phyloP scores from a whole-genome alignment of 2,888 invertebrate genomes.

The Eupithecia subfuscata region DNA sequence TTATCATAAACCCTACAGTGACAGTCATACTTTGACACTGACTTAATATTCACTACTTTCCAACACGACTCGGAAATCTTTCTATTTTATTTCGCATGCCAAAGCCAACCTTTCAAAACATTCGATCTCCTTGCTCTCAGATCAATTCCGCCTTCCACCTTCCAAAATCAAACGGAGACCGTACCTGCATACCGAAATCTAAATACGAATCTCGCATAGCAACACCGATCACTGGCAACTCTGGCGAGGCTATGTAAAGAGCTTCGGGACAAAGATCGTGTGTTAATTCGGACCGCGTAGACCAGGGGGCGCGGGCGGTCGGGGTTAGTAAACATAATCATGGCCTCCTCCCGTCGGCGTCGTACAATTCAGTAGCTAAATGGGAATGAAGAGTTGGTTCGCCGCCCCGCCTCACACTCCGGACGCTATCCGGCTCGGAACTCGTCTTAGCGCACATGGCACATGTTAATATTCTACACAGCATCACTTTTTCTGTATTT shows the following conservation, averaged over 20 bases:
- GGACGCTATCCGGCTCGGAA: slow-evolving; percentile 57
- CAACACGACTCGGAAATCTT: neutral
- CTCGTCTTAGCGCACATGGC: slow-evolving; percentile 69
- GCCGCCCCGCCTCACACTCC: slow-evolving; percentile 62
- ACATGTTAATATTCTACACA: slow-evolving; percentile 56
- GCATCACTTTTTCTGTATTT: slow-evolving; percentile 8
- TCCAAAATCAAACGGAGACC: slow-evolving; percentile 42
- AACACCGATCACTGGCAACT: slow-evolving; percentile 51
- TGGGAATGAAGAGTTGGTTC: slow-evolving; percentile 79
- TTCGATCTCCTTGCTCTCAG: slow-evolving; percentile 1
- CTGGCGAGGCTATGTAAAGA: slow-evolving; percentile 52
- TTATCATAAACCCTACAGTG: too few species aligned
- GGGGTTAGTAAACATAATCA: slow-evolving; percentile 81
- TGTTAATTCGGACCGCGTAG: slow-evolving; percentile 79
- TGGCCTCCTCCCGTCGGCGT: slow-evolving; percentile 77
- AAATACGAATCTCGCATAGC: slow-evolving; percentile 53
- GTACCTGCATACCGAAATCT: slow-evolving; percentile 40
- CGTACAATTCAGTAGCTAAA: slow-evolving; percentile 81
- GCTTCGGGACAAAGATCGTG: slow-evolving; percentile 76
- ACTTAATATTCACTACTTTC: too few species aligned
- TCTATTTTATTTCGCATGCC: neutral
- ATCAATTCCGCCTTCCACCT: slow-evolving; percentile 39
- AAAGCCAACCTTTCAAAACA: neutral
- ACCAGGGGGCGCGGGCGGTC: slow-evolving; percentile 67
- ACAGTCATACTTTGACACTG: too few species aligned